These are phyloP conservation scores for Pardosa pseudoannulata DNA, from an alignment of 2,888 invertebrate genomes.

Conservation along the genomic window DNA sequence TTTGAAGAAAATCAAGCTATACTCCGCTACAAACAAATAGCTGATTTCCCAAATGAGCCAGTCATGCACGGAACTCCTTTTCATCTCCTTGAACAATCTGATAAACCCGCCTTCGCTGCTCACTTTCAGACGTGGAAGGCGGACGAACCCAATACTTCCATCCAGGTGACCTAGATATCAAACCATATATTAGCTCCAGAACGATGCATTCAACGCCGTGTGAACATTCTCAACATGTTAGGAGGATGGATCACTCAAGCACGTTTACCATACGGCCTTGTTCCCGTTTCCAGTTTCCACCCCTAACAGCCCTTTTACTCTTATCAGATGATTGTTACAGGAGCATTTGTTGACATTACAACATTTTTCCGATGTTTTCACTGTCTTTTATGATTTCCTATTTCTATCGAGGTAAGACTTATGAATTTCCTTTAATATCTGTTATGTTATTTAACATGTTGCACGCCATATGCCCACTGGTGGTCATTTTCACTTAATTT, in stretches of 20 bases:
- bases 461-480: too few species aligned
- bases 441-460: too few species aligned
- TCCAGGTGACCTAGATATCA: constrained; percentile 47
- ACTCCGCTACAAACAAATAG: background rate
- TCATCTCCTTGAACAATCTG: constrained; percentile 2
- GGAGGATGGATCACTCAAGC: constrained; percentile 18
- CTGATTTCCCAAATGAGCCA: background rate
- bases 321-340: background rate
- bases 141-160: constrained; percentile 25
- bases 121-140: background rate
- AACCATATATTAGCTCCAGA: constrained; percentile 19
- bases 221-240: constrained; percentile 44
- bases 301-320: background rate
- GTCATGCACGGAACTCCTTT: background rate
- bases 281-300: constrained; percentile 18
- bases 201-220: constrained; percentile 33
- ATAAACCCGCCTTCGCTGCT: background rate
- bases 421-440: background rate
- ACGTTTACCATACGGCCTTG: background rate
- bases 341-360: background rate
- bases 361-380: background rate
- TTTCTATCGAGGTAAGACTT: background rate
- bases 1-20: background rate
- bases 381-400: background rate
- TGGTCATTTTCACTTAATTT: too few species aligned